A percentile compares a stretch with the other conserved stretches of the same genome.
Conservation (phyloP, 2,797 vertebrate species). For the Coranthus polyacanthus region DNA sequence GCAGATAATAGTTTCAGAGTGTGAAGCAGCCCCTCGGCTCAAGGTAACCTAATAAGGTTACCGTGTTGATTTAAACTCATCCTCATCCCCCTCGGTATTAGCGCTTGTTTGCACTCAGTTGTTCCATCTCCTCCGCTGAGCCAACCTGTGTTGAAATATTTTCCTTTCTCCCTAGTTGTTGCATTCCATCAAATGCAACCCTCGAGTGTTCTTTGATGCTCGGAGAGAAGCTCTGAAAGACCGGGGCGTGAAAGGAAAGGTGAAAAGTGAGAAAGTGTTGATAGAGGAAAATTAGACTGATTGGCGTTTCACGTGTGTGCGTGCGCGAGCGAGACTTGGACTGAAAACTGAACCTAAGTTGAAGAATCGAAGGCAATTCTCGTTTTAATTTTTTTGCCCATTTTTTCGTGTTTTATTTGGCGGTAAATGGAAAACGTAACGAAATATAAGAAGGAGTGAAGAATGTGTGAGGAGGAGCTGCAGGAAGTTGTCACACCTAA, state of each 20-base stretch:
- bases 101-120: conserved; percentile 9
- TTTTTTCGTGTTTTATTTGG: conserved; percentile 2
- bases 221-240: conserved; percentile 18
- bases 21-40: conserved; percentile 4
- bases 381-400: too few relatives aligned
- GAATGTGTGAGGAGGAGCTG: conserved; percentile 22
- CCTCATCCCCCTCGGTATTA: conserved; percentile 13
- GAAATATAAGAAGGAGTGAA: conserved; percentile 22
- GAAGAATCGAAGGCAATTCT: not conserved
- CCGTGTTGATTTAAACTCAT: conserved; percentile 29
- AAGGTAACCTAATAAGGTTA: conserved; percentile 17
- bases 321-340: not conserved
- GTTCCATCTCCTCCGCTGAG: not conserved
- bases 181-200: conserved; percentile 14
- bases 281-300: conserved; percentile 23
- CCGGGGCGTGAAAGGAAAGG: conserved; percentile 23
- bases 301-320: conserved; percentile 5
- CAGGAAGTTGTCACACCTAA: conserved; percentile 23
- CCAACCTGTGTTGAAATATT: conserved; percentile 21
- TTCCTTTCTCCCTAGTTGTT: conserved; percentile 2
- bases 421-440: conserved; percentile 6
- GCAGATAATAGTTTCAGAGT: too few relatives aligned
- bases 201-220: conserved; percentile 9
- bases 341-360: not conserved
- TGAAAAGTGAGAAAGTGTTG: conserved; percentile 33